phyloP scores from a whole-genome alignment of 2,888 invertebrate genomes.

The Dinocampus coccinellae region DNA sequence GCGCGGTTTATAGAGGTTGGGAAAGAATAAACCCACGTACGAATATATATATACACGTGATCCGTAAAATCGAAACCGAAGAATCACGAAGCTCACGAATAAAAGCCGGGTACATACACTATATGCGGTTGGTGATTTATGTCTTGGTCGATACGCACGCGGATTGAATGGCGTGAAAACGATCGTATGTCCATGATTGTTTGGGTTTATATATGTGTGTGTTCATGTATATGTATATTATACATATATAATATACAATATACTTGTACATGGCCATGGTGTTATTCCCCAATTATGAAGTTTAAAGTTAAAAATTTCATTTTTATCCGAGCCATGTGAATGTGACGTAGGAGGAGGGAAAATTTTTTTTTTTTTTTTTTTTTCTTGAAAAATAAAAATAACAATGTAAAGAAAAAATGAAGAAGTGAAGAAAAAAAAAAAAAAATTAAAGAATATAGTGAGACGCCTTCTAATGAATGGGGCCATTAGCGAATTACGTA shows the following conservation, averaged over 20 bases:
- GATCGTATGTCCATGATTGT: constrained; percentile 38
- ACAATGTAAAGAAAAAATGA: neutral
- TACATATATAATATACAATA: too few species aligned
- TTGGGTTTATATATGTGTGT: too few species aligned
- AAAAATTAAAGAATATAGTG: neutral
- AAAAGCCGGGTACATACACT: constrained; percentile 31
- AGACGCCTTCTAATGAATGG: constrained; percentile 48
- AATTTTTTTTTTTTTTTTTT: too few species aligned
- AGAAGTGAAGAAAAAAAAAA: neutral
- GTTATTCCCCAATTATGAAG: neutral
- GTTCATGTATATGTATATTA: too few species aligned
- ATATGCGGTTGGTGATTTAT: constrained; percentile 40
- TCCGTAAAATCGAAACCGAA: constrained; percentile 44
- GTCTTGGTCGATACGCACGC: constrained; percentile 39
- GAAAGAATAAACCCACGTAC: constrained; percentile 23
- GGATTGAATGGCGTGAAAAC: constrained; percentile 54
- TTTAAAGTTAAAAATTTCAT: neutral
- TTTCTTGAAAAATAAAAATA: too few species aligned
- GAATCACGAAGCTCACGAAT: constrained; percentile 46
- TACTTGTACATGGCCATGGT: too few species aligned
- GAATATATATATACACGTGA: constrained; percentile 39
- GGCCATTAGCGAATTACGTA: constrained; percentile 50
- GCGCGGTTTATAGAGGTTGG: constrained; percentile 26
- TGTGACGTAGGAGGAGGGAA: too few species aligned
- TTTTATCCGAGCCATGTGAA: too few species aligned